phyloP scores from a whole-genome alignment of 2,888 invertebrate species.

The Mythimna lalbum region DNA sequence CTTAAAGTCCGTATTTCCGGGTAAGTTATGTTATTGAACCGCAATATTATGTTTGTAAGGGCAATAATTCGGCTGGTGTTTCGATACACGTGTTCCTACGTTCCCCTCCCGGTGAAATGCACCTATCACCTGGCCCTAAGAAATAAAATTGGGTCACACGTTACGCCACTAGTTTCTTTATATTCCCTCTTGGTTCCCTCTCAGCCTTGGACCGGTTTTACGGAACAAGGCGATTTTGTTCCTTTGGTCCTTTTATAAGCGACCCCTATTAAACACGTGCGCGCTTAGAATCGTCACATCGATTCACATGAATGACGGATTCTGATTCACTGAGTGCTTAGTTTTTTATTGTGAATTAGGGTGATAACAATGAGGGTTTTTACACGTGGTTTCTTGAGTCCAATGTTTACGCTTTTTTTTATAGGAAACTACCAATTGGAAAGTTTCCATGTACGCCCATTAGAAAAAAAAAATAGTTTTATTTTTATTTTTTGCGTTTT shows the following conservation, averaged over 20 bases:
- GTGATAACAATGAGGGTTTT: conserved; percentile 43
- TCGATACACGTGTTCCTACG: conserved; percentile 78
- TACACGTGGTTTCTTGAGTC: conserved; percentile 15
- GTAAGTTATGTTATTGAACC: conserved; percentile 8
- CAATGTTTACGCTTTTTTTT: conserved; percentile 13
- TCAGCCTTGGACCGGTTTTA: conserved; percentile 73
- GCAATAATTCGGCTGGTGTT: conserved; percentile 74
- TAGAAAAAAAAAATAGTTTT: too few species aligned
- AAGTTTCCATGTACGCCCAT: too few species aligned
- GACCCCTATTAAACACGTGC: conserved; percentile 85
- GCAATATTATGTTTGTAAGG: conserved; percentile 57
- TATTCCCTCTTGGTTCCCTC: conserved; percentile 65
- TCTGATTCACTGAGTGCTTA: conserved; percentile 48
- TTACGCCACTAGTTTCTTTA: conserved; percentile 73
- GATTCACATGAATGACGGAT: conserved; percentile 72
- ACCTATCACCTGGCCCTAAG: conserved; percentile 84
- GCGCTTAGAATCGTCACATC: conserved; percentile 73
- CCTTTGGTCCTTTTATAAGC: conserved; percentile 73
- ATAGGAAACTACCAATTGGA: too few species aligned
- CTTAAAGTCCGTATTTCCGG: conserved; percentile 37
- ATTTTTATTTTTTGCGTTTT: too few species aligned
- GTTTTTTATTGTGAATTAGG: conserved; percentile 49
- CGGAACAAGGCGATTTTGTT: conserved; percentile 71
- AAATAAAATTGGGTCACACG: conserved; percentile 88
- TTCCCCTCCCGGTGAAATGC: conserved; percentile 80